These are phyloP conservation scores for Peromyscus melanophrys DNA, from an alignment of 2,797 vertebrate genomes.

Conservation along the genomic window DNA sequence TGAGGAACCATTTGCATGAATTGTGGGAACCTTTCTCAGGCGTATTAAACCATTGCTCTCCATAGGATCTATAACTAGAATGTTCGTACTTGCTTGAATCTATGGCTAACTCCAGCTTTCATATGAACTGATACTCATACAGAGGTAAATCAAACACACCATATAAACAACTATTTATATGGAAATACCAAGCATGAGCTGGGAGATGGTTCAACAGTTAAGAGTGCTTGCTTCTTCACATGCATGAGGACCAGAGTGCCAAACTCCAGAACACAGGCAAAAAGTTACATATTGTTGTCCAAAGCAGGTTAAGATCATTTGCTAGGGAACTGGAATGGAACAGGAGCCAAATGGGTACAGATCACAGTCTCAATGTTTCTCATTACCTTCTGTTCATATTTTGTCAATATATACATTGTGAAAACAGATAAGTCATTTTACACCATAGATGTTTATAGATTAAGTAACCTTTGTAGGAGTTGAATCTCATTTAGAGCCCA, in stretches of 20 bases:
- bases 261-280: background rate
- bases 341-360: background rate
- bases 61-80: background rate
- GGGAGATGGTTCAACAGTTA: background rate
- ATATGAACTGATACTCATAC: background rate
- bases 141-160: background rate
- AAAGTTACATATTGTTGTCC: background rate
- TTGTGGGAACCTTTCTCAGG: background rate
- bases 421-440: background rate
- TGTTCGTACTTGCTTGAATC: background rate
- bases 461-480: background rate
- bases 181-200: background rate
- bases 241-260: too few species aligned
- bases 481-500: background rate
- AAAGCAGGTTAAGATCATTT: background rate
- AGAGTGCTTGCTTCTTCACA: background rate
- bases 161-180: background rate
- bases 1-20: background rate
- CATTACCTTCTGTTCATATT: background rate
- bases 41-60: background rate
- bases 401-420: background rate
- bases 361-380: background rate
- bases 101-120: background rate
- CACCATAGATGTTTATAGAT: background rate
- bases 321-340: rapidly evolving